Evolutionary conservation across 2,797 vertebrate genomes (phyloP).

Genomic region (Lateolabrax maculatus): DNA sequence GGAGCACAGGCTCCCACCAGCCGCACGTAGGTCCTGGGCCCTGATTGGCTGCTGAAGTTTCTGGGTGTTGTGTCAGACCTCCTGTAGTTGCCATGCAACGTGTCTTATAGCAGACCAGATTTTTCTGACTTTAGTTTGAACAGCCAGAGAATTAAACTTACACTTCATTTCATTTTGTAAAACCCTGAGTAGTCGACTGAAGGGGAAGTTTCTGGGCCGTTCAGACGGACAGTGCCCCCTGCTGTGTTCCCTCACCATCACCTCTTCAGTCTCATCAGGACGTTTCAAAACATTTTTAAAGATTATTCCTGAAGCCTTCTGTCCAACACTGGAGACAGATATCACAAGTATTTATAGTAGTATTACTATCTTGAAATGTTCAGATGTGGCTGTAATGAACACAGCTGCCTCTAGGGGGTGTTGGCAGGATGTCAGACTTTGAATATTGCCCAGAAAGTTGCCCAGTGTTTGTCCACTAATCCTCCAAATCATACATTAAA

Average conservation of each 20-base stretch:
- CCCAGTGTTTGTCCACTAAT: slow-evolving; percentile 23
- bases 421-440: neutral
- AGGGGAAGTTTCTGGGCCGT: slow-evolving; percentile 19
- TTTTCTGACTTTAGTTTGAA: slow-evolving; percentile 10
- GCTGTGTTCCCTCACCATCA: neutral
- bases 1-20: slow-evolving; percentile 69
- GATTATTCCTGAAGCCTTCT: neutral
- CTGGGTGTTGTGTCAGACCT: neutral
- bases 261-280: neutral
- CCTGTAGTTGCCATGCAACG: neutral
- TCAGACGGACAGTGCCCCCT: neutral
- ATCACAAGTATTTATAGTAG: neutral
- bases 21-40: slow-evolving; percentile 75
- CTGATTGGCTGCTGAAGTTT: slow-evolving; percentile 42
- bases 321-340: neutral
- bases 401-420: neutral
- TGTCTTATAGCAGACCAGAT: neutral
- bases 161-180: neutral
- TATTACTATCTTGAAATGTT: neutral
- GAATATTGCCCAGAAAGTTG: slow-evolving; percentile 23
- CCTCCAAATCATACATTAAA: neutral
- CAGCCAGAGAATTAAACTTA: neutral
- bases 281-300: neutral
- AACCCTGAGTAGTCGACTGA: neutral
- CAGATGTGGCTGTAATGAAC: neutral